phyloP scores from a whole-genome alignment of 2,888 invertebrate species.

The Geotrupes spiniger region DNA sequence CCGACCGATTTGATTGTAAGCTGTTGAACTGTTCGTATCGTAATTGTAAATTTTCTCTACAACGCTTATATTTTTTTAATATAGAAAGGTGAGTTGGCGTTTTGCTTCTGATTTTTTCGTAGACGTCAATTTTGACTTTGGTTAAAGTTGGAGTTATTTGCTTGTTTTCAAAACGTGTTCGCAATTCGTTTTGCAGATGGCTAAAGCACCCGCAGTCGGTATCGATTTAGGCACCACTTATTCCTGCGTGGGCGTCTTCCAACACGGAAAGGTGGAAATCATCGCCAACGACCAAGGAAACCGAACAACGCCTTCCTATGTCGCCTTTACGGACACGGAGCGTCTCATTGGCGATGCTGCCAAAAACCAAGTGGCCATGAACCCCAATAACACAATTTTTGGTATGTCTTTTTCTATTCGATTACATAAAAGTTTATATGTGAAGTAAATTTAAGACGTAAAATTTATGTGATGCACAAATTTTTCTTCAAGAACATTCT shows the following conservation, averaged over 20 bases:
- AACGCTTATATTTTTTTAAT: constrained; percentile 13
- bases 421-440: no score
- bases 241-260: constrained; percentile 91
- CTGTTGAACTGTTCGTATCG: constrained; percentile 25
- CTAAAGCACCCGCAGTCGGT: constrained; percentile 85
- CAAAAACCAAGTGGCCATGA: constrained; percentile 84
- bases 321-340: constrained; percentile 82
- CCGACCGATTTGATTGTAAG: constrained; percentile 40
- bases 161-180: background rate
- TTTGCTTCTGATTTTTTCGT: constrained; percentile 7
- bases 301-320: constrained; percentile 82
- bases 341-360: constrained; percentile 81
- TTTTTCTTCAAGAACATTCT: background rate
- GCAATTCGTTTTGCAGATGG: constrained; percentile 51
- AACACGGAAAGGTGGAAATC: constrained; percentile 87
- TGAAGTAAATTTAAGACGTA: no score
- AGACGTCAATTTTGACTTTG: constrained; percentile 5
- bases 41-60: constrained; percentile 41
- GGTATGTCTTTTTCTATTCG: constrained; percentile 53
- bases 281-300: constrained; percentile 90
- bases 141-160: constrained; percentile 2
- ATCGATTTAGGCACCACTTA: constrained; percentile 96
- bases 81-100: constrained; percentile 6
- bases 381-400: constrained; percentile 84
- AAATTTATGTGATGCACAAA: no score